Evolutionary conservation across 2,888 invertebrate species (phyloP).

Genomic region (Hydriomena furcata): DNA sequence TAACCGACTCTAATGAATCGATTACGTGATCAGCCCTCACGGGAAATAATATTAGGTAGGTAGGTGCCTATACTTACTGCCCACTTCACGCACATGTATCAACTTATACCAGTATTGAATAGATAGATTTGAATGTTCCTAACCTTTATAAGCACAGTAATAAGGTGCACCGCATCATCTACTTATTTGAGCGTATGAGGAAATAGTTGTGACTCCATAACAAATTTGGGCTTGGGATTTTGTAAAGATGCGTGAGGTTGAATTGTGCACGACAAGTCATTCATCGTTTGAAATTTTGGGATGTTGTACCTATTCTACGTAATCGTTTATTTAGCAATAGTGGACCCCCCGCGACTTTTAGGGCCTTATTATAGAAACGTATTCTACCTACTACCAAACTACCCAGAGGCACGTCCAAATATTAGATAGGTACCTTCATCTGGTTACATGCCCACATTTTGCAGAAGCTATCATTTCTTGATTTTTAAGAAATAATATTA

Average conservation of each 20-base stretch:
- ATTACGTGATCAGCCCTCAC: slow-evolving; percentile 49
- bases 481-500: no score
- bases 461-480: no score
- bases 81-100: slow-evolving; percentile 68
- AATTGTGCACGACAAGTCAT: slow-evolving; percentile 59
- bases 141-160: slow-evolving; percentile 20
- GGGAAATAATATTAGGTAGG: slow-evolving; percentile 56
- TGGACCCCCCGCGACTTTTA: no score
- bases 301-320: no score
- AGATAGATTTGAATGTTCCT: slow-evolving; percentile 21
- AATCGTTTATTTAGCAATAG: no score
- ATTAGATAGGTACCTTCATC: no score
- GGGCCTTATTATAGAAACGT: no score
- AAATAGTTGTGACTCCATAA: slow-evolving; percentile 48
- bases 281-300: slow-evolving; percentile 46
- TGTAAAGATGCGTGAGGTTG: slow-evolving; percentile 68
- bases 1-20: slow-evolving; percentile 38
- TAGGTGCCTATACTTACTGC: slow-evolving; percentile 46
- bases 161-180: slow-evolving; percentile 25
- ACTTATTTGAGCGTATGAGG: slow-evolving; percentile 12
- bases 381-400: no score
- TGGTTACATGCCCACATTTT: no score
- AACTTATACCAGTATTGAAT: no score
- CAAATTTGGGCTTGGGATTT: slow-evolving; percentile 65
- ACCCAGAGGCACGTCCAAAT: no score